Conservation (phyloP, 2,888 invertebrate genomes). For the Himalopsyche anomala region DNA sequence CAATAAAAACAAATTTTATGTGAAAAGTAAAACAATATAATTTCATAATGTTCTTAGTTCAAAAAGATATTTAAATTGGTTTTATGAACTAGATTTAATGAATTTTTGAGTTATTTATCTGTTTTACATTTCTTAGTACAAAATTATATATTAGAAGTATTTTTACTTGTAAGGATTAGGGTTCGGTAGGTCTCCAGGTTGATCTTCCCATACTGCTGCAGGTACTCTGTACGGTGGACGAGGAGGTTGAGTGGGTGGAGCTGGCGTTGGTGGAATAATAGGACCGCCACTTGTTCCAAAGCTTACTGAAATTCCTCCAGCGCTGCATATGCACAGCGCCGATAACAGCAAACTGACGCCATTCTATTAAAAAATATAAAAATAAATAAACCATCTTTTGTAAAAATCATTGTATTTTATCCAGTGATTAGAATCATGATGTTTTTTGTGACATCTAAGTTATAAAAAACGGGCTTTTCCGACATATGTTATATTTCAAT, state of each 20-base stretch:
- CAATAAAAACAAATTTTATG: no score
- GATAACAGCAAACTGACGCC: constrained; percentile 47
- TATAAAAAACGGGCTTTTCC: no score
- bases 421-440: no score
- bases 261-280: constrained; percentile 78
- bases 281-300: constrained; percentile 80
- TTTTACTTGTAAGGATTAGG: constrained; percentile 79
- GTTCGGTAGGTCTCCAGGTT: constrained; percentile 77
- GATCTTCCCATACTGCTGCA: constrained; percentile 80
- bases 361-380: constrained; percentile 46
- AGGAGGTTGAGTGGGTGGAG: constrained; percentile 72
- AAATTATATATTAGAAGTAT: background rate
- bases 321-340: constrained; percentile 72
- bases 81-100: no score
- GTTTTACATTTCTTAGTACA: no score
- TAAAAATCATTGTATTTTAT: no score
- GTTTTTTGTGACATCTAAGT: no score
- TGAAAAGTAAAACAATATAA: no score
- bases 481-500: no score
- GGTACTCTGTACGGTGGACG: constrained; percentile 77
- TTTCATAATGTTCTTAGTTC: no score
- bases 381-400: background rate
- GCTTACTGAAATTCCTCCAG: constrained; percentile 79
- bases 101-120: no score
- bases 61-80: no score